Evolutionary conservation across 2,113 vertebrate genomes (phyloP).

Genomic region (Chunga burmeisteri): DNA sequence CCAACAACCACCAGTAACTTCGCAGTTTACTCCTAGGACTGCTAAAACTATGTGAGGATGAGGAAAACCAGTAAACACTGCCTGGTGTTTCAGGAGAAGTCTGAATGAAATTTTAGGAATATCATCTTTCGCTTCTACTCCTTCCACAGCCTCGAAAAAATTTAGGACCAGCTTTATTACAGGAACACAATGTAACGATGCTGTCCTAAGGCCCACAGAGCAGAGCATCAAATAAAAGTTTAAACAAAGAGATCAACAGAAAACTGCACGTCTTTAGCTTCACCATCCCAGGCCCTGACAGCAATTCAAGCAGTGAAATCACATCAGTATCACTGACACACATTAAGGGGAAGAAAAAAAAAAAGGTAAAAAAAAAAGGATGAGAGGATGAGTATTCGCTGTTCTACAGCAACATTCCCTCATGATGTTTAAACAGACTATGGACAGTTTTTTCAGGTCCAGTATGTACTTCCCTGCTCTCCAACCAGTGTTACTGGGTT

Average conservation of each 20-base stretch:
- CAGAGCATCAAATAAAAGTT: background rate
- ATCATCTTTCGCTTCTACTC: background rate
- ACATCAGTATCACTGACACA: background rate
- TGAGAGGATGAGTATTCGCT: background rate
- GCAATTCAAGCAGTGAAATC: background rate
- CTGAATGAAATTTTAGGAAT: background rate
- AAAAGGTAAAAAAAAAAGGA: no score
- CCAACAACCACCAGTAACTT: background rate
- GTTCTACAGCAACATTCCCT: background rate
- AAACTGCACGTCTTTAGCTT: background rate
- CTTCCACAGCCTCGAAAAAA: background rate
- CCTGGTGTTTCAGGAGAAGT: background rate
- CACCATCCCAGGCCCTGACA: background rate
- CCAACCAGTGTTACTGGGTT: background rate
- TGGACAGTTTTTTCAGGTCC: background rate
- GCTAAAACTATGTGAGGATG: background rate
- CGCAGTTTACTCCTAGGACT: background rate
- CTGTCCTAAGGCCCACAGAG: background rate
- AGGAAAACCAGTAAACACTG: rapidly evolving
- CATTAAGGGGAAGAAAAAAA: background rate
- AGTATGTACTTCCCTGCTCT: background rate
- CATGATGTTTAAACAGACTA: background rate
- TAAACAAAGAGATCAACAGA: background rate
- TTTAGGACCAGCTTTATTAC: background rate
- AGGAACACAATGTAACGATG: background rate